Base-by-base conservation (phyloP, 2,113 vertebrate genomes). In the Furnarius figulus region DNA sequence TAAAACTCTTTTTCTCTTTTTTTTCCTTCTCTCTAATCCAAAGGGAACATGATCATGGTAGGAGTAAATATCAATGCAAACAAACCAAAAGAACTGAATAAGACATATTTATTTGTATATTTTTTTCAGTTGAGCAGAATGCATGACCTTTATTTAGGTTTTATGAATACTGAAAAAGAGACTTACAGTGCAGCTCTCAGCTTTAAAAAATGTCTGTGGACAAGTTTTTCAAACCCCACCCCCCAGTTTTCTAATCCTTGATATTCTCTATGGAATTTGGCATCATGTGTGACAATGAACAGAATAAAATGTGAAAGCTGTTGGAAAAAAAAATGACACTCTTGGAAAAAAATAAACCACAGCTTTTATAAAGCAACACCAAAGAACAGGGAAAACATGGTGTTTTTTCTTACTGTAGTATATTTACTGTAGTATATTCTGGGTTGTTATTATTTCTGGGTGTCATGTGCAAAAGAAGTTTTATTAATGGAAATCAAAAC, bases 391-490 rank as follows among this genome's bases (percentile, higher is more conserved):
- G 61, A 71, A 78, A 87, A 35, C 5, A 4, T 17, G 4, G 20
- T 46, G 5, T 2, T 67, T 67, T 46, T 77, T 76, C 19, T 59
- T 63, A n/a, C 6, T 86, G 18, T 25, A 93, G 40, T 63, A 75
- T 83, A 55, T 63, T 92, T 91, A n/a, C n/a, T n/a, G n/a, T n/a
- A n/a, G n/a, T n/a, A n/a, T 94, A 47, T 90, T 88, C 47, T 87
- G 18, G 19, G 28, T 49, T 58, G 25, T 82, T 78, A 84, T 85
- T 39, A 44, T 91, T 89, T 77, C 68, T 7, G 1, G 56, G 23
- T 82, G 44, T 47, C 52, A 37, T 6, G 28, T 0, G 3, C 44
- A 80, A 56, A 74, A 53, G 9, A 61, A 50, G 31, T 78, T 88
- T 79, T 73, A 83, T 66, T 91, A 95, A 76, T 58, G 67, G 78